Conservation (phyloP, 2,113 vertebrate genomes). For the Ploceus nigricollis region DNA sequence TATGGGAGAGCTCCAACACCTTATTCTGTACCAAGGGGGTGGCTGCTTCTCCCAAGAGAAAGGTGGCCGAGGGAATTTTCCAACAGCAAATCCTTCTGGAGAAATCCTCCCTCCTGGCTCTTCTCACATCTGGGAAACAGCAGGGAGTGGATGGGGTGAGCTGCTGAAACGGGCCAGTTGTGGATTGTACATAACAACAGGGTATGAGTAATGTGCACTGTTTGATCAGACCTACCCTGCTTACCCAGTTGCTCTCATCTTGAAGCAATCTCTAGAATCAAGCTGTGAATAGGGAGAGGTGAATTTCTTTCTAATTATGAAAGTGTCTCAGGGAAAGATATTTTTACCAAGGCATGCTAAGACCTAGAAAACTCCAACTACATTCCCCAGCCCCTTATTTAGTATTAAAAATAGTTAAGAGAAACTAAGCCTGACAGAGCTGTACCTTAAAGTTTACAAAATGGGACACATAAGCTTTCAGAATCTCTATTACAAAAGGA, state of each 20-base stretch:
- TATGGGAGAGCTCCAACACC: background rate
- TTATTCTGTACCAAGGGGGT: background rate
- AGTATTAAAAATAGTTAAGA: constrained; percentile 23
- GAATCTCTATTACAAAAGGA: background rate
- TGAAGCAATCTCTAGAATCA: constrained; percentile 12
- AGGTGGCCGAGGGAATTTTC: background rate
- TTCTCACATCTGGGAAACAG: background rate
- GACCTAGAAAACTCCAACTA: background rate
- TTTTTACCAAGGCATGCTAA: constrained; percentile 9
- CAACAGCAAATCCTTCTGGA: background rate
- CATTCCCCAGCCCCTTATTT: background rate
- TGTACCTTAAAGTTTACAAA: background rate
- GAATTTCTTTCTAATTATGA: constrained; percentile 49
- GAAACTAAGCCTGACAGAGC: background rate
- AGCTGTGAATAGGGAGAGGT: background rate
- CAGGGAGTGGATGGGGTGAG: background rate
- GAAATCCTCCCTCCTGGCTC: background rate
- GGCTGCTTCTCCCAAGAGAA: background rate
- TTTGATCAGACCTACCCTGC: background rate
- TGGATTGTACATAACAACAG: background rate
- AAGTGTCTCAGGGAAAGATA: constrained; percentile 18
- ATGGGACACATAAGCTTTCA: background rate
- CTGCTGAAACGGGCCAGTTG: background rate
- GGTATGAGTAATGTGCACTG: background rate
- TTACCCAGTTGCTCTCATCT: background rate